Evolutionary conservation across 2,888 invertebrate genomes (phyloP).

Genomic region (Bellardia bayeri): DNA sequence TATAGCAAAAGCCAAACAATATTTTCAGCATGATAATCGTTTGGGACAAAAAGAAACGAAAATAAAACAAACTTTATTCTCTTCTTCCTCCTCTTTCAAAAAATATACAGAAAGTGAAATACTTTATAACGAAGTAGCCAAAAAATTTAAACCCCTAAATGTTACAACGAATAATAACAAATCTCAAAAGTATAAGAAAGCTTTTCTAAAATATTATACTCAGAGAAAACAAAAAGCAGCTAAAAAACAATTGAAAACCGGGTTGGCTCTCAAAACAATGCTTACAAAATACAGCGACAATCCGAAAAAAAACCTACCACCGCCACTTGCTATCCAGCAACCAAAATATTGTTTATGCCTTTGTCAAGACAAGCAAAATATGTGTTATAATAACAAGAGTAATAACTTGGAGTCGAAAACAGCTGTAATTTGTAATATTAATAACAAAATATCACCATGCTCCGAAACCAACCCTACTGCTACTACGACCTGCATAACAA

Average conservation of each 20-base stretch:
- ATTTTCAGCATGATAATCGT: conserved; percentile 83
- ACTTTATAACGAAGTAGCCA: conserved; percentile 80
- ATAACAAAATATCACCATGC: conserved; percentile 38
- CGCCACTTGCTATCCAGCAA: conserved; percentile 40
- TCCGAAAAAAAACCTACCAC: conserved; percentile 24
- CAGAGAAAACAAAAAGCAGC: conserved; percentile 53
- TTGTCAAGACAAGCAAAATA: conserved; percentile 38
- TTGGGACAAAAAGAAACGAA: conserved; percentile 63
- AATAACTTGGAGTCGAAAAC: conserved; percentile 26
- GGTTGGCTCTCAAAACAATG: background rate
- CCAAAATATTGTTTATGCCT: conserved; percentile 55
- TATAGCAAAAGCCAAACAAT: conserved; percentile 78
- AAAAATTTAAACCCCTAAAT: conserved; percentile 82
- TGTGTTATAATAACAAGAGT: conserved; percentile 15
- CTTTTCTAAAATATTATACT: conserved; percentile 44
- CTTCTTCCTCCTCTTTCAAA: conserved; percentile 36
- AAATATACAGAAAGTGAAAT: conserved; percentile 70
- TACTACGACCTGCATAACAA: conserved; percentile 1
- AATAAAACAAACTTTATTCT: conserved; percentile 32
- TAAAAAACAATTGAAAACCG: conserved; percentile 25
- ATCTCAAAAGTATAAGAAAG: conserved; percentile 42
- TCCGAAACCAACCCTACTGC: background rate
- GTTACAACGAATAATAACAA: conserved; percentile 33
- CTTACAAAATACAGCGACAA: background rate
- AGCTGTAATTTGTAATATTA: conserved; percentile 37